Evolutionary conservation across 2,797 vertebrate species (phyloP).

Genomic region (Capromys pilorides): DNA sequence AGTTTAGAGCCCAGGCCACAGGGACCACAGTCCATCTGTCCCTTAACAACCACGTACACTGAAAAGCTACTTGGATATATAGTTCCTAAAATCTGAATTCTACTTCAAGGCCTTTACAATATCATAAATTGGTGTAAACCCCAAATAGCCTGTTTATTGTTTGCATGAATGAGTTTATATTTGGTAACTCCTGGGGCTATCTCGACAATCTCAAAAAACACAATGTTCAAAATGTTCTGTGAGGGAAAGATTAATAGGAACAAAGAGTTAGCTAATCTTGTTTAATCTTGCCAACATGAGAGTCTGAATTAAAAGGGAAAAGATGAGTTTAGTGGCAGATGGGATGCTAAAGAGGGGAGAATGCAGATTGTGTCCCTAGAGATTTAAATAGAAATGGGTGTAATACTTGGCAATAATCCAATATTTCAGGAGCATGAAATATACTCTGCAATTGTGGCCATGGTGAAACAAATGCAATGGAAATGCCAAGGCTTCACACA

Average conservation of each 20-base stretch:
- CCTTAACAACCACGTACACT: neutral
- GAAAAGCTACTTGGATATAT: neutral
- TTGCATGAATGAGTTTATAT: slow-evolving; percentile 65
- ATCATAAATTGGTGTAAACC: slow-evolving; percentile 57
- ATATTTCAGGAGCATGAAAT: neutral
- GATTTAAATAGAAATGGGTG: neutral
- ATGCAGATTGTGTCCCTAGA: neutral
- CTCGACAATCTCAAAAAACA: slow-evolving; percentile 62
- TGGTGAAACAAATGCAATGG: neutral
- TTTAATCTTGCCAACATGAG: slow-evolving; percentile 40
- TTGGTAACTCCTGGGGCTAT: slow-evolving; percentile 55
- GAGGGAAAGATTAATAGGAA: slow-evolving; percentile 65
- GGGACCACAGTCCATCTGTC: neutral
- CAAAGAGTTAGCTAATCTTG: slow-evolving; percentile 53
- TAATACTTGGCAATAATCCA: neutral
- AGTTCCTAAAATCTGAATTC: slow-evolving; percentile 8
- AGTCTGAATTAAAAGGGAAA: slow-evolving; percentile 23
- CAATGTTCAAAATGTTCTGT: slow-evolving; percentile 42
- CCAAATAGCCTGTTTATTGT: slow-evolving; percentile 67
- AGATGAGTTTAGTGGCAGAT: neutral
- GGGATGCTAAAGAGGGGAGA: too few species aligned
- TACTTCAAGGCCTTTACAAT: slow-evolving; percentile 50
- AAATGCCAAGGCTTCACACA: neutral
- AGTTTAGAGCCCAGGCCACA: neutral
- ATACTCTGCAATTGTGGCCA: neutral